Percentiles rank a stretch among this genome's conserved stretches.
Conservation (phyloP, 2,113 vertebrate species). For the Lophochroa leadbeateri region DNA sequence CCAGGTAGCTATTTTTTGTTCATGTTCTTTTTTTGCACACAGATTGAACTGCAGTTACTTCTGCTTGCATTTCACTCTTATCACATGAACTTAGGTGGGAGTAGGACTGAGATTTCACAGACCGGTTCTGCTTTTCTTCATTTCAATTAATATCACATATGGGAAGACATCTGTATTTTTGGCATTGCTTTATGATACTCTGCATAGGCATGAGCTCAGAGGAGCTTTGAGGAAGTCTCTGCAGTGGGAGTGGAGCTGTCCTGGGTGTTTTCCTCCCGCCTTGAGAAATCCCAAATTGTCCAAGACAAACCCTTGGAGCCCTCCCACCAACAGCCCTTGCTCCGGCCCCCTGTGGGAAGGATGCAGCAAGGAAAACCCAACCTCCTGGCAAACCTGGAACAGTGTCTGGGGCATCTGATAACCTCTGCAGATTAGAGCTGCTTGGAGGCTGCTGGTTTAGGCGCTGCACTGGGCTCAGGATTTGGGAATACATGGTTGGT, state of each 20-base stretch:
- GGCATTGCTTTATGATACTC: background rate
- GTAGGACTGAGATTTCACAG: background rate
- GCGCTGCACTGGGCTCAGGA: background rate
- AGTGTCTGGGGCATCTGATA: background rate
- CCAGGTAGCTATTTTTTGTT: background rate
- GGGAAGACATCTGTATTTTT: background rate
- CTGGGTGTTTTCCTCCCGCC: background rate
- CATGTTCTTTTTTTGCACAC: background rate
- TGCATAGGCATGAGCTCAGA: background rate
- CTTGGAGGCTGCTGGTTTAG: background rate
- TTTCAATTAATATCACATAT: background rate
- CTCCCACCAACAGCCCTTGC: background rate
- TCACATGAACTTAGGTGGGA: background rate
- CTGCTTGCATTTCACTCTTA: background rate
- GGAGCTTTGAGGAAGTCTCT: background rate
- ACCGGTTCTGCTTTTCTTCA: background rate
- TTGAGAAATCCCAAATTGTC: background rate
- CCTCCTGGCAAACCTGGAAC: background rate
- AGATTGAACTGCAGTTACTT: background rate
- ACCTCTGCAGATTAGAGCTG: background rate
- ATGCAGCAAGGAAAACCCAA: accelerated
- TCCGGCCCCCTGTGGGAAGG: background rate
- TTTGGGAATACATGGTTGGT: background rate
- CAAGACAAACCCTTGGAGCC: background rate
- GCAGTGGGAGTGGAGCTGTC: background rate